phyloP scores from a whole-genome alignment of 2,888 invertebrate species.

The Euproctis similis region DNA sequence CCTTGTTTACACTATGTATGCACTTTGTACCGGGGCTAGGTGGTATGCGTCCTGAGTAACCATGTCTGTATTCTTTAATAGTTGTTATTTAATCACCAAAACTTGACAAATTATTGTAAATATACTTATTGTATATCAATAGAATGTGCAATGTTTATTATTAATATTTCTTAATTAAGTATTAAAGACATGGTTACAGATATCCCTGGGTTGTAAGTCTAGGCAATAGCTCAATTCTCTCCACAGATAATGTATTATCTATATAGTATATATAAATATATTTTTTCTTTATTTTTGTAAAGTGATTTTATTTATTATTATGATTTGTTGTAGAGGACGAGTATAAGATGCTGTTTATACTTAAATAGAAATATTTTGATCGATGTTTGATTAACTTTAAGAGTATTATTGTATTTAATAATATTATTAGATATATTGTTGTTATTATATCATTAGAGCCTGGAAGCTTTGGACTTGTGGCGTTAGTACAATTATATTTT shows the following conservation, averaged over 20 bases:
- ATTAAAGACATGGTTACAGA: slow-evolving; percentile 63
- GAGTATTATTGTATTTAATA: slow-evolving; percentile 50
- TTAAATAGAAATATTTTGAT: slow-evolving; percentile 52
- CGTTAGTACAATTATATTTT: slow-evolving; percentile 44
- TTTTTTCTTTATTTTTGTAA: slow-evolving; percentile 46
- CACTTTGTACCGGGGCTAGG: slow-evolving; percentile 57
- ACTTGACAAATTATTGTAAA: slow-evolving; percentile 46
- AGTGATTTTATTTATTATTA: slow-evolving; percentile 53
- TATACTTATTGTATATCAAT: slow-evolving; percentile 40
- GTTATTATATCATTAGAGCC: slow-evolving; percentile 38
- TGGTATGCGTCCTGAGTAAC: slow-evolving; percentile 69
- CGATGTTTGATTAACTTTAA: slow-evolving; percentile 48
- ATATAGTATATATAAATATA: no score
- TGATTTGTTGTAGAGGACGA: slow-evolving; percentile 60
- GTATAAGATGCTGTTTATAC: slow-evolving; percentile 57
- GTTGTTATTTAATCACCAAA: slow-evolving; percentile 29
- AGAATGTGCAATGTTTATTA: slow-evolving; percentile 31
- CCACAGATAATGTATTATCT: slow-evolving; percentile 37
- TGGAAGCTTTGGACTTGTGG: slow-evolving; percentile 37
- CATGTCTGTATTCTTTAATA: slow-evolving; percentile 50
- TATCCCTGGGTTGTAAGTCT: slow-evolving; percentile 70
- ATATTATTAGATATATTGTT: slow-evolving; percentile 40
- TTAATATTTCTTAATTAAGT: slow-evolving; percentile 18
- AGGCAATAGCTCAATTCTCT: slow-evolving; percentile 67
- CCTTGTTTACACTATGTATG: slow-evolving; percentile 57